phyloP scores from a whole-genome alignment of 2,113 vertebrate species.

The Centropristis striata region DNA sequence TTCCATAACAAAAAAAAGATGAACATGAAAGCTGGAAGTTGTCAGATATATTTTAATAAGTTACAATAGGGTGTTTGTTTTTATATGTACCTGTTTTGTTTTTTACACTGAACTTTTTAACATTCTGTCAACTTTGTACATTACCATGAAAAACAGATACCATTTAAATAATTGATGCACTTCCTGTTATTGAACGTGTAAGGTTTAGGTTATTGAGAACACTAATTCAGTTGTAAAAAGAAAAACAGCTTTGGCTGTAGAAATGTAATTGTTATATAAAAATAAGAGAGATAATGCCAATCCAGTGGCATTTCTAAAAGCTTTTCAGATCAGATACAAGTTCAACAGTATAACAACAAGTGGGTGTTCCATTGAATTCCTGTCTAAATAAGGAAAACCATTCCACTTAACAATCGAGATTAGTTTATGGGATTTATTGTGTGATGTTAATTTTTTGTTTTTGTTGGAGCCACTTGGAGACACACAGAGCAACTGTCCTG shows the following conservation, averaged over 20 bases:
- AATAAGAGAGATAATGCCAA: constrained; percentile 40
- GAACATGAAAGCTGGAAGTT: constrained; percentile 31
- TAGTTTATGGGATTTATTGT: neutral
- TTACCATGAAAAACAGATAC: constrained; percentile 78
- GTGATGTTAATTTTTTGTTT: neutral
- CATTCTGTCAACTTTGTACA: constrained; percentile 80
- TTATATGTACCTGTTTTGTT: constrained; percentile 82
- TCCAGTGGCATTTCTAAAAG: constrained; percentile 56
- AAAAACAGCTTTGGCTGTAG: constrained; percentile 68
- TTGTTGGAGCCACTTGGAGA: neutral
- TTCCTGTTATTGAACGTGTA: constrained; percentile 75
- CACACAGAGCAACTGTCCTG: neutral
- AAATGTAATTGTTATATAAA: constrained; percentile 53
- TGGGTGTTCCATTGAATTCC: constrained; percentile 58
- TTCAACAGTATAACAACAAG: constrained; percentile 58
- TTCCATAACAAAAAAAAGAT: constrained; percentile 19
- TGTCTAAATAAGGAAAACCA: too few species aligned
- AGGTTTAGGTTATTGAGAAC: constrained; percentile 55
- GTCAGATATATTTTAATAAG: constrained; percentile 87
- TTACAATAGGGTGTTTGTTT: constrained; percentile 87
- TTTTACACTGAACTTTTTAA: constrained; percentile 84
- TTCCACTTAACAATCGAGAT: too few species aligned
- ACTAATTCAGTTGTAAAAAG: constrained; percentile 46
- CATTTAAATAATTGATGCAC: constrained; percentile 85
- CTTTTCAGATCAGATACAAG: constrained; percentile 57